Evolutionary conservation across 1,140 invertebrate species (phyloP), one percentile per base, ranked within the genome.

Genomic region (Cepaea nemoralis): DNA sequence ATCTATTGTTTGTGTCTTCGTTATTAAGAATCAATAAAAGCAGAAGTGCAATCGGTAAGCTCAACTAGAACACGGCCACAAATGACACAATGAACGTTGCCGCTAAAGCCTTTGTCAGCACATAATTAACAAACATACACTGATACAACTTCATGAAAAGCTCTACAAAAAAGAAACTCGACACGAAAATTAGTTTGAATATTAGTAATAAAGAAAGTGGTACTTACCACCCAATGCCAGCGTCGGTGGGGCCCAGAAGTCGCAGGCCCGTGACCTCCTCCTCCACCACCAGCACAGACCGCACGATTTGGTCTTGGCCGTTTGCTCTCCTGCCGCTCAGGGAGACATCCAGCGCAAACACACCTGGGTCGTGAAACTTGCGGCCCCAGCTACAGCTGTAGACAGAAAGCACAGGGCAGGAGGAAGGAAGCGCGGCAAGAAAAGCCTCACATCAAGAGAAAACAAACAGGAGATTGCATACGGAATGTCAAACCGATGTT

Each of bases 211-310:
- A n/a, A n/a, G n/a, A n/a, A n/a, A n/a, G n/a, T n/a, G n/a, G n/a
- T 59, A 81, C 80, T 81, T 80, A 84, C 83, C 83, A 80, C 37
- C 63, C 59, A 63, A 84, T 82, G 24, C 77, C 83, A 12, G 80
- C 80, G 35, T 81, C 80, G 24, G 80, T 79, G 27, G 83, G 83
- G 16, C 83, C 83, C 19, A 42, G 42, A 39, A 84, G 71, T 22
- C 63, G 77, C 76, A 84, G 77, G 27, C 71, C 83, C 59, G 45
- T 80, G 83, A 84, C 82, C 82, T 80, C 80, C 71, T 84, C 76
- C 59, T 84, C 71, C 33, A 84, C 80, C 40, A 80, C 70, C 14
- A 84, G 76, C 48, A 82, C 80, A 19, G 76, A 80, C 37, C 59
- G 77, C 50, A 84, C 33, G 70, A 42, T 35, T 0, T 55, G 55